Base-by-base conservation (phyloP, 2,888 invertebrate genomes). In the Himalopsyche kuldschensis region DNA sequence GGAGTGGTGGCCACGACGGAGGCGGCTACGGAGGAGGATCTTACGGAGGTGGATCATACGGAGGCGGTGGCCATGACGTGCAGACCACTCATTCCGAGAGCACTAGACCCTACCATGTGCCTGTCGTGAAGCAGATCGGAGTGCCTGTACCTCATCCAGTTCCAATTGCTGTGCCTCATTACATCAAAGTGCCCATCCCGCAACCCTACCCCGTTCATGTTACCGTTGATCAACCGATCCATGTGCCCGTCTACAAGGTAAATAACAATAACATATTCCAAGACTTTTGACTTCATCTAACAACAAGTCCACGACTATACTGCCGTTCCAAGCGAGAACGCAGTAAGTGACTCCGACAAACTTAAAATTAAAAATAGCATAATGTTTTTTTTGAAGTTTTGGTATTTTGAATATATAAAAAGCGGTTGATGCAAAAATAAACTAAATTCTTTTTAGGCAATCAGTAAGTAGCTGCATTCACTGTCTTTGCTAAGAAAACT, bases 171-270 rank as follows among this genome's bases (percentile, higher is more conserved):
- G 94, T 95, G 24, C 95, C 94, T 46, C 94, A 94, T 89, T 93
- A 94, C 87, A 90, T 95, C 86, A 94, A 94, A 89, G 92, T 95
- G 32, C 94, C 95, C 82, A 95, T 95, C 78, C 95, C 95, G 1
- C 94, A 95, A 84, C 95, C 95, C 1, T 95, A 95, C 90, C 93
- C 95, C 0, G 95, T 95, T 0, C 95, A 95, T 87, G 93, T 95
- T 1, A 91, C 93, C 0, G 94, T 95, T 75, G 94, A 95, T 83
- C 95, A 95, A 87, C 95, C 95, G 87, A 94, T 95, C 79, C 94
- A 94, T 85, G 93, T 95, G 78, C 95, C 95, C 0, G 94, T 95
- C 80, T 95, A 95, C 88, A 95, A 95, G 90, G 91, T 94, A 87
- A 82, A 27, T 55, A 41, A 11, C 35, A 35, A 8, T 35, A 35